phyloP scores from a whole-genome alignment of 2,113 vertebrate species.

The Urocitellus parryii region DNA sequence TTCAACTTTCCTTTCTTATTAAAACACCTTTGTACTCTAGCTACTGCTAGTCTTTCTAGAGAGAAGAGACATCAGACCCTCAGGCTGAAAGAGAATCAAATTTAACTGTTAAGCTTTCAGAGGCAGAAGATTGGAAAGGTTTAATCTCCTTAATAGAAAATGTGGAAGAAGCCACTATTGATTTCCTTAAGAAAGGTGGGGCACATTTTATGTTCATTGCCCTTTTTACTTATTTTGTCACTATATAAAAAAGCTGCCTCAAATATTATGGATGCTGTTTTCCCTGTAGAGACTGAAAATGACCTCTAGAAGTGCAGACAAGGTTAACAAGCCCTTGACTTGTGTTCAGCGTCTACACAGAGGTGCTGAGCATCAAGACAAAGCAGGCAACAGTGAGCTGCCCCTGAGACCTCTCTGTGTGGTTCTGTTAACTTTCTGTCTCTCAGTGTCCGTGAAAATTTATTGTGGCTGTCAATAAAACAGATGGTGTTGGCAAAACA shows the following conservation, averaged over 20 bases:
- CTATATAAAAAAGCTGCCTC: not conserved
- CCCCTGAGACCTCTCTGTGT: not conserved
- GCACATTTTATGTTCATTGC: too few relatives aligned
- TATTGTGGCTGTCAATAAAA: not conserved
- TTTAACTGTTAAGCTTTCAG: not conserved
- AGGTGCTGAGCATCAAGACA: too few relatives aligned
- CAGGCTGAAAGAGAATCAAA: not conserved
- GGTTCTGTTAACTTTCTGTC: too few relatives aligned
- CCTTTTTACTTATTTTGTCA: too few relatives aligned
- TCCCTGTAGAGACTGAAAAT: not conserved
- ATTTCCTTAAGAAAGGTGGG: fast-evolving
- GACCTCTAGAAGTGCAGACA: too few relatives aligned
- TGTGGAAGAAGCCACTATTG: not conserved
- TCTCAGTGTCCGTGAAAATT: not conserved
- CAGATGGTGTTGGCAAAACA: not conserved
- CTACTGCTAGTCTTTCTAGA: not conserved
- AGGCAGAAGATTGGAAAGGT: not conserved
- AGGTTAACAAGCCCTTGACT: not conserved
- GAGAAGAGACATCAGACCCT: not conserved
- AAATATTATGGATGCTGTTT: not conserved
- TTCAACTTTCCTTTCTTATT: not conserved
- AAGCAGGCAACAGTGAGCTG: not conserved
- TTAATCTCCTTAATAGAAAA: not conserved
- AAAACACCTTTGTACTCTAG: not conserved
- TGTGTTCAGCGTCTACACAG: too few relatives aligned